These are phyloP conservation scores for Musca vetustissima DNA, from an alignment of 1,140 invertebrate species.

Conservation along the genomic window DNA sequence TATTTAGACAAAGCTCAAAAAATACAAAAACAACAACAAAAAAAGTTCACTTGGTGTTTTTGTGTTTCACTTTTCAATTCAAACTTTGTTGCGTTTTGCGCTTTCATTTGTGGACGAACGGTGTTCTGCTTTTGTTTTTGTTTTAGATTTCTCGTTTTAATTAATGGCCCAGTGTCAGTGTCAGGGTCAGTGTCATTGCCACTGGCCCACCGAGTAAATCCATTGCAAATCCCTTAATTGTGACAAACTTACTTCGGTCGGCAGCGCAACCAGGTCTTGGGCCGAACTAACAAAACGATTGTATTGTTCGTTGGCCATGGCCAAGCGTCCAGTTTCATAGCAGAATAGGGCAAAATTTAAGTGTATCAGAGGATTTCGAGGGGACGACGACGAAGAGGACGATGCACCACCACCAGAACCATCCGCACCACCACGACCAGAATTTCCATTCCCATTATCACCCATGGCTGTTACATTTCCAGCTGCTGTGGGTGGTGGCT, in stretches of 20 bases:
- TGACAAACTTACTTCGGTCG: slow-evolving; percentile 50
- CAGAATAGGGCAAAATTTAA: slow-evolving; percentile 51
- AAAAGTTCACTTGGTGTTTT: no score
- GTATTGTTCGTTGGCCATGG: slow-evolving; percentile 44
- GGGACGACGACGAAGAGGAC: background rate
- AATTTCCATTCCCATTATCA: no score
- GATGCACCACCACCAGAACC: no score
- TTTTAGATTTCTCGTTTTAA: slow-evolving; percentile 2
- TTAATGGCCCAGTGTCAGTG: slow-evolving; percentile 2
- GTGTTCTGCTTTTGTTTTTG: slow-evolving; percentile 4
- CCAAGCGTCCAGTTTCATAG: slow-evolving; percentile 44
- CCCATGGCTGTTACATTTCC: no score
- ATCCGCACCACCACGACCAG: no score
- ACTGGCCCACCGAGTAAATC: slow-evolving; percentile 33
- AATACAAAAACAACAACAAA: no score
- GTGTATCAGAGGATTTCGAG: slow-evolving; percentile 47
- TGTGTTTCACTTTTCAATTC: no score
- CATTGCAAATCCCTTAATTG: slow-evolving; percentile 37
- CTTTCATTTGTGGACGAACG: background rate
- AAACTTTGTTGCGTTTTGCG: no score
- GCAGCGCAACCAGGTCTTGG: slow-evolving; percentile 46
- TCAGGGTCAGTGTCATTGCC: slow-evolving; percentile 25
- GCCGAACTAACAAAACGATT: slow-evolving; percentile 44
- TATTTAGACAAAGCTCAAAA: no score
- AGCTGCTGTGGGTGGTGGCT: no score